Evolutionary conservation across 1,140 invertebrate genomes (phyloP).

Genomic region (Ruditapes philippinarum): DNA sequence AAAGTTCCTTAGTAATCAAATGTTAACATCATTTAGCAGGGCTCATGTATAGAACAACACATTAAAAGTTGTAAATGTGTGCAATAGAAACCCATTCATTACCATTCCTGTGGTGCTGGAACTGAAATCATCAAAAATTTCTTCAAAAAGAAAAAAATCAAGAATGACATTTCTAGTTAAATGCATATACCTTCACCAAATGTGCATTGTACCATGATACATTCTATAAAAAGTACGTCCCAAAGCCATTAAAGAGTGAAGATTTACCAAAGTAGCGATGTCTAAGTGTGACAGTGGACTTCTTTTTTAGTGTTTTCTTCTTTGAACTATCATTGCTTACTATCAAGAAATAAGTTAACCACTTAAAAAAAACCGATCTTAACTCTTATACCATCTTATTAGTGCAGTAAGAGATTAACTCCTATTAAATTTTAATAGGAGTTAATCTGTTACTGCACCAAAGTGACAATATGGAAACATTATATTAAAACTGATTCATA

Average conservation of each 20-base stretch:
- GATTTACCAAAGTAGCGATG: slow-evolving; percentile 60
- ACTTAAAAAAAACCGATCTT: too few species aligned
- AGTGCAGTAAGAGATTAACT: too few species aligned
- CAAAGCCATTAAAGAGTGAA: not conserved
- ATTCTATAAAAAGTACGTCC: not conserved
- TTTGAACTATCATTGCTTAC: not conserved
- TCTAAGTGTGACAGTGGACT: not conserved
- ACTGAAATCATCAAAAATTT: not conserved
- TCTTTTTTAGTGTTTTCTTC: slow-evolving; percentile 50
- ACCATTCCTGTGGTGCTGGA: not conserved
- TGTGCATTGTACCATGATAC: not conserved
- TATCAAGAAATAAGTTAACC: not conserved
- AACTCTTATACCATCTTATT: too few species aligned
- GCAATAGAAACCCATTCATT: too few species aligned
- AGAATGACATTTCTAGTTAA: not conserved
- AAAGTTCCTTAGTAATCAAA: too few species aligned
- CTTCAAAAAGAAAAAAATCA: not conserved
- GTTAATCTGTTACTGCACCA: too few species aligned
- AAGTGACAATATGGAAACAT: too few species aligned
- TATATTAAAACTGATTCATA: too few species aligned
- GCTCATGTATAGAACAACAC: too few species aligned
- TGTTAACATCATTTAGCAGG: too few species aligned
- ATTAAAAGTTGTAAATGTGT: too few species aligned
- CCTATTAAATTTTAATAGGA: too few species aligned
- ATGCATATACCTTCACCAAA: not conserved